Evolutionary conservation across 2,888 invertebrate species (phyloP).

Genomic region (Philereme transversata): DNA sequence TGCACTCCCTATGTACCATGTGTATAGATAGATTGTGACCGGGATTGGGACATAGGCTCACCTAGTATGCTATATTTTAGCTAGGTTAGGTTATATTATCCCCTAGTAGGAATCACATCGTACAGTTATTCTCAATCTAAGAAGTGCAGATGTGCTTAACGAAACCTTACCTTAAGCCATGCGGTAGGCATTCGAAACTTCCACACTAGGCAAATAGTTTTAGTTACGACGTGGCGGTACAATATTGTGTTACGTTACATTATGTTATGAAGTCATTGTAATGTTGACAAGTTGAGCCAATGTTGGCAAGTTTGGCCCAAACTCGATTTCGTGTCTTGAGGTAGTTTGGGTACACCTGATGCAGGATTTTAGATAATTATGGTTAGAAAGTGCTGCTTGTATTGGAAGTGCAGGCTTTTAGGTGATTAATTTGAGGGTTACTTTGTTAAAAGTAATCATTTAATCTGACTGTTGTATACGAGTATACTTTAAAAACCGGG

Average conservation of each 20-base stretch:
- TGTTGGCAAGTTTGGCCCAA: constrained; percentile 54
- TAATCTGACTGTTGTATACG: no score
- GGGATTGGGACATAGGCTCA: no score
- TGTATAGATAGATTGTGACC: no score
- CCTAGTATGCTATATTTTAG: no score
- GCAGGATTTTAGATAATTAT: constrained; percentile 26
- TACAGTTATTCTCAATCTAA: background rate
- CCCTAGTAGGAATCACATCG: no score
- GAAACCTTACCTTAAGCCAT: constrained; percentile 48
- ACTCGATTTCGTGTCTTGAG: constrained; percentile 49
- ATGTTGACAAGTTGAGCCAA: constrained; percentile 53
- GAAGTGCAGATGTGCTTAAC: background rate
- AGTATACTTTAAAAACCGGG: no score
- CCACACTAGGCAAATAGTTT: constrained; percentile 74
- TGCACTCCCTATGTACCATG: no score
- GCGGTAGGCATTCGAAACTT: constrained; percentile 67
- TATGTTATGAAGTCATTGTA: constrained; percentile 63
- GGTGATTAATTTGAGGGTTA: no score
- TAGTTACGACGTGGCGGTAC: constrained; percentile 49
- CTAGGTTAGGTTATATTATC: no score
- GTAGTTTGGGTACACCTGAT: constrained; percentile 26
- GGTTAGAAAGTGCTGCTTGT: constrained; percentile 6
- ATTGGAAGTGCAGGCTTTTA: background rate
- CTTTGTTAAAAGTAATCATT: no score
- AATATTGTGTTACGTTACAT: constrained; percentile 60